Conservation (phyloP, 2,113 vertebrate genomes). For the Drymodes brunneopygia region DNA sequence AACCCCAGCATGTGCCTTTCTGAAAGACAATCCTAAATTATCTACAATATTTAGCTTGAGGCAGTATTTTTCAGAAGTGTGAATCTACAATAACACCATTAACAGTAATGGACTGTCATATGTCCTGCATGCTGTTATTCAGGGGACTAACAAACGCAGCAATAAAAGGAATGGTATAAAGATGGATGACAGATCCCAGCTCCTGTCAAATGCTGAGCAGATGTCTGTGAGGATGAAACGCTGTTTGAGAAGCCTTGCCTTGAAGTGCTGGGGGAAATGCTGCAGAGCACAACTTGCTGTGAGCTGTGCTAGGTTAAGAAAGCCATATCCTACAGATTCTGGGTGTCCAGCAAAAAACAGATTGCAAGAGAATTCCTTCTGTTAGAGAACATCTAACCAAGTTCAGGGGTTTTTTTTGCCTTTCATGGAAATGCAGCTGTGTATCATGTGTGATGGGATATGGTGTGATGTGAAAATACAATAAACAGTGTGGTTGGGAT, state of each 20-base stretch:
- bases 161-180: neutral
- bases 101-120: neutral
- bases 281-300: neutral
- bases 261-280: neutral
- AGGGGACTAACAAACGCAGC: neutral
- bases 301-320: neutral
- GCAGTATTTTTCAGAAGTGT: neutral
- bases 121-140: neutral
- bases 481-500: neutral
- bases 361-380: neutral
- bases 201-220: neutral
- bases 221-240: neutral
- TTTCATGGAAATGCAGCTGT: neutral
- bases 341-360: neutral
- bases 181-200: neutral
- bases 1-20: neutral
- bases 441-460: neutral
- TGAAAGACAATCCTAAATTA: neutral
- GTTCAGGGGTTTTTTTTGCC: accelerated
- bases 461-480: neutral
- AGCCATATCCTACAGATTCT: neutral
- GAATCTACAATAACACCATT: neutral
- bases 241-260: neutral
- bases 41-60: neutral
- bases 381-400: neutral